These are phyloP conservation scores for Hyphantria cunea DNA, from an alignment of 1,140 invertebrate genomes.

Conservation along the genomic window DNA sequence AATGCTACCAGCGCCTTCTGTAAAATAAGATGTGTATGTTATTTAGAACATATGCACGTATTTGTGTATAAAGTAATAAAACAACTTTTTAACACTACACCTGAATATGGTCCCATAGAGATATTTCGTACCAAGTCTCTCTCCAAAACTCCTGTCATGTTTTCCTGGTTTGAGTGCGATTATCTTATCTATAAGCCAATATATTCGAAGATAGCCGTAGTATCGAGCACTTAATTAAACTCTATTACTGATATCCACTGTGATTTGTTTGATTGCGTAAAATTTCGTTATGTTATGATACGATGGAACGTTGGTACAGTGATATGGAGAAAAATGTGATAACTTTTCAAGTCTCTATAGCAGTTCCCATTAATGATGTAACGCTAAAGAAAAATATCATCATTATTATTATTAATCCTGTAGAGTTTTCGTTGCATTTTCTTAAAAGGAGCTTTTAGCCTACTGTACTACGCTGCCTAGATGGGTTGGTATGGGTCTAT, in stretches of 20 bases:
- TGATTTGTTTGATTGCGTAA: slow-evolving; percentile 4
- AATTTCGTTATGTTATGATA: background rate
- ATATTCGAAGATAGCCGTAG: background rate
- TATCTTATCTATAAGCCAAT: slow-evolving; percentile 11
- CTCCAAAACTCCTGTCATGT: background rate
- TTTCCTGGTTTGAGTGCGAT: background rate
- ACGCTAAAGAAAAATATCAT: too few species aligned
- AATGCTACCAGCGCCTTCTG: too few species aligned
- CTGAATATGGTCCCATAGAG: background rate
- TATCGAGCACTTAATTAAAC: slow-evolving; percentile 8
- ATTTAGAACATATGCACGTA: too few species aligned
- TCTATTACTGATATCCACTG: slow-evolving; percentile 9
- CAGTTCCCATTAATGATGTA: background rate
- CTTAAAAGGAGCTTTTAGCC: too few species aligned
- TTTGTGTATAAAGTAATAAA: background rate
- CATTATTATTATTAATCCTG: too few species aligned
- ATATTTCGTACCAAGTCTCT: background rate
- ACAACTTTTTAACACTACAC: background rate
- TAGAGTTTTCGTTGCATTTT: too few species aligned
- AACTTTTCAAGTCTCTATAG: background rate
- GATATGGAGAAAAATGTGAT: background rate
- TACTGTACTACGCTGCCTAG: too few species aligned
- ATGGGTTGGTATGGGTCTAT: too few species aligned
- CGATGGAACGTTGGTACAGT: background rate
- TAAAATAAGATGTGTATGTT: too few species aligned